These are phyloP conservation scores for Drosophila insularis DNA, from an alignment of 1,140 invertebrate species.

Conservation along the genomic window DNA sequence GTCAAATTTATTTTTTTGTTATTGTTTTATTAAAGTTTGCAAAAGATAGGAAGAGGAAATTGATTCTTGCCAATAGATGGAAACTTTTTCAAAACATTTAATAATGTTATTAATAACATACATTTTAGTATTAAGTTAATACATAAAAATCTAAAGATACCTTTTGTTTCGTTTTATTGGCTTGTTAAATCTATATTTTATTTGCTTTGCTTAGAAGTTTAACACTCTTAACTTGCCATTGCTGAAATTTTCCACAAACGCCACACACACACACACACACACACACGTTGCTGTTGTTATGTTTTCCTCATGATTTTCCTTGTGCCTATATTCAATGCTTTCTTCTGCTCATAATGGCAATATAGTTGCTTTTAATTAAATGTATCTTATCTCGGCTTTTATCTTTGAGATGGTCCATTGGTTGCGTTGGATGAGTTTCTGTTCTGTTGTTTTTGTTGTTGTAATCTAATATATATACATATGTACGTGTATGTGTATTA, in stretches of 20 bases:
- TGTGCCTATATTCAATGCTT: background rate
- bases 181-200: conserved; percentile 3
- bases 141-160: too few relatives aligned
- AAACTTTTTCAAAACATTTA: background rate
- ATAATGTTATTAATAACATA: background rate
- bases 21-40: too few relatives aligned
- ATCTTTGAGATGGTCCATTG: conserved; percentile 69
- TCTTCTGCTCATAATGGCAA: conserved; percentile 21
- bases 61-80: too few relatives aligned
- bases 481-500: conserved; percentile 37
- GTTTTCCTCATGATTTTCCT: conserved; percentile 8
- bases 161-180: background rate
- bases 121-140: background rate
- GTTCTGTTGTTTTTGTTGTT: conserved; percentile 47
- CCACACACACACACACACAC: background rate
- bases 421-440: conserved; percentile 6
- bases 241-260: background rate
- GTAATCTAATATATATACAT: conserved; percentile 53
- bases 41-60: too few relatives aligned
- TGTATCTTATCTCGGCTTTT: conserved; percentile 63
- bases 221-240: background rate
- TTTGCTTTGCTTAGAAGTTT: background rate
- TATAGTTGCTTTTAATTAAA: conserved; percentile 65
- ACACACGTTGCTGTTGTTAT: conserved; percentile 14
- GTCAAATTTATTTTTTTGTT: too few relatives aligned